These are phyloP conservation scores for Myotis daubentonii DNA, from an alignment of 2,797 vertebrate genomes.

Conservation along the genomic window DNA sequence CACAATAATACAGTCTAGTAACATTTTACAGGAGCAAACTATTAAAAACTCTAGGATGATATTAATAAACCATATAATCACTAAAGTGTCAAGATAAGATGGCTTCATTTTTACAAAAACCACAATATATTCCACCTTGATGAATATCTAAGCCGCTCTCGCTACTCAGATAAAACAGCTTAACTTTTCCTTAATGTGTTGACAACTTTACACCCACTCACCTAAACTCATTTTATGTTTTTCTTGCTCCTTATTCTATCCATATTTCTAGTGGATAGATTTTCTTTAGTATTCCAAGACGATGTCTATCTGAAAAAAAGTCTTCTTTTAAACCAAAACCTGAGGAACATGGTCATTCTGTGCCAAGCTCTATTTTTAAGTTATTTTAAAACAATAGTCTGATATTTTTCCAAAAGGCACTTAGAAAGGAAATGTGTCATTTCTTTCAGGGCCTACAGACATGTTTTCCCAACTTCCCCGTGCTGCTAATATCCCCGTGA, in stretches of 20 bases:
- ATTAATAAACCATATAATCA: constrained; percentile 24
- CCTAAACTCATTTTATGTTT: not conserved
- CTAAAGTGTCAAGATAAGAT: not conserved
- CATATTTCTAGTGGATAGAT: not conserved
- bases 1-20: not conserved
- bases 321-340: too few relatives aligned
- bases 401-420: constrained; percentile 45
- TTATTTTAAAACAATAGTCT: constrained; percentile 56
- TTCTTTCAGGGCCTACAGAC: constrained; percentile 25
- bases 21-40: constrained; percentile 6
- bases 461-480: not conserved
- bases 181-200: constrained; percentile 31
- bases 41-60: not conserved
- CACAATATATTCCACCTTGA: not conserved
- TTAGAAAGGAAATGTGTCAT: constrained; percentile 48
- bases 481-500: not conserved
- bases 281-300: not conserved
- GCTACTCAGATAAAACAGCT: not conserved
- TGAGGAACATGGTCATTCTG: too few relatives aligned
- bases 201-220: constrained; percentile 42
- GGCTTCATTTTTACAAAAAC: constrained; percentile 15
- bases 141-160: not conserved
- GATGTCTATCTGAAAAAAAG: too few relatives aligned
- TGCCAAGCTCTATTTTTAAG: constrained; percentile 17
- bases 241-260: not conserved